Base-by-base conservation (phyloP, 2,113 vertebrate species). In the Atrichornis clamosus region DNA sequence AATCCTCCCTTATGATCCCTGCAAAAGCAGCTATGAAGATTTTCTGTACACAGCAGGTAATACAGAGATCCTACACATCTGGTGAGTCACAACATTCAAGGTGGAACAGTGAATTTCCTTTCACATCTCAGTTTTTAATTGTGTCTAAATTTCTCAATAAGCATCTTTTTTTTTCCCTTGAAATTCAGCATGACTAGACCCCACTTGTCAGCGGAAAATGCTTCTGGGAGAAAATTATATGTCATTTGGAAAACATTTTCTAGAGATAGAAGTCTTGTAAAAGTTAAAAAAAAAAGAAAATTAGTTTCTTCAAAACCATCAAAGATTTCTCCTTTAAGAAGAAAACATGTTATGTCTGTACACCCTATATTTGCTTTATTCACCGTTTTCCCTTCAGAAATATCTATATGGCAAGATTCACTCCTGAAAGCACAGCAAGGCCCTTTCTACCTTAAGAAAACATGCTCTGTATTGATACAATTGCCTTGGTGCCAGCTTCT, bases 121-220 rank as follows among this genome's bases (percentile, higher is more conserved):
- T 93, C 72, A 77, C 24, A 56, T 77, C 15, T 88, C 68, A 13
- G 41, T 56, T 92, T 94, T 91, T 80, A 96, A 91, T 87, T 96
- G 23, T 75, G 27, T 59, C 42, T 90, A n/a, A 73, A 53, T 83
- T 84, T 92, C 44, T 60, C 59, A 72, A 32, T 83, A 89, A 93
- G 62, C 26, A 59, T 70, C 13, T 73, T 83, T 77, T 58, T 72
- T 86, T 86, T 63, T n/a, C n/a, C n/a, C 60, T 50, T 74, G 55
- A 91, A 83, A 80, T 93, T 91, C 76, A 77, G 63, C 42, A 67
- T 35, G 63, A 93, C 67, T 75, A 78, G 60, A 60, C 87, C 60
- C 87, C 60, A 84, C 23, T 93, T 88, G 55, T 79, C 67, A 93
- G 41, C 41, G 7, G 47, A 86, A 85, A 94, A 80, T 24, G 6